phyloP scores from a whole-genome alignment of 1,140 invertebrate species.

The Drosophila pectinifera region DNA sequence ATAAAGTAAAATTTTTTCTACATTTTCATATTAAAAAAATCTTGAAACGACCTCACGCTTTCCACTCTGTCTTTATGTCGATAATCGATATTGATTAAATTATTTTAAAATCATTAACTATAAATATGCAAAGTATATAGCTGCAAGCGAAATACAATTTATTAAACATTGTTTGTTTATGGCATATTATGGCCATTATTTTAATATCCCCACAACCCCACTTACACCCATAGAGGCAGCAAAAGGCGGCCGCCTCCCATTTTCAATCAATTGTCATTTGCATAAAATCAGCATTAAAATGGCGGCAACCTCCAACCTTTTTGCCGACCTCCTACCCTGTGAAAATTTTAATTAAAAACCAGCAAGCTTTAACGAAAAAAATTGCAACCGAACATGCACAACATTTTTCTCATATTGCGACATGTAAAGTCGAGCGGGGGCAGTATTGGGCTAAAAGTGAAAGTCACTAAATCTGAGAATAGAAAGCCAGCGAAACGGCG shows the following conservation, averaged over 20 bases:
- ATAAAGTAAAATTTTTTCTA: no score
- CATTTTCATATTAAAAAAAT: not conserved
- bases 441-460: constrained; percentile 45
- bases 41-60: no score
- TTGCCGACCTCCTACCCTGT: constrained; percentile 7
- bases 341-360: constrained; percentile 71
- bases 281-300: constrained; percentile 75
- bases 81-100: not conserved
- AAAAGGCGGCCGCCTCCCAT: constrained; percentile 17
- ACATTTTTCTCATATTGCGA: constrained; percentile 16
- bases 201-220: constrained; percentile 64
- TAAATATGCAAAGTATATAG: constrained; percentile 6
- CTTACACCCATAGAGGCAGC: constrained; percentile 3
- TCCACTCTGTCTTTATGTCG: not conserved
- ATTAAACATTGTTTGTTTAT: constrained; percentile 71
- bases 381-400: constrained; percentile 57
- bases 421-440: not conserved
- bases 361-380: constrained; percentile 36
- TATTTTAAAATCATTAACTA: constrained; percentile 4
- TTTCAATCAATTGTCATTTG: constrained; percentile 79
- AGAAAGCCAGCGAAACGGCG: constrained; percentile 10
- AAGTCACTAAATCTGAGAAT: constrained; percentile 67
- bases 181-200: constrained; percentile 73
- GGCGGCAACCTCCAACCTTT: constrained; percentile 36
- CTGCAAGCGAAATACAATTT: constrained; percentile 44